Conservation (phyloP, 2,888 invertebrate genomes). For the Neria commutata region DNA sequence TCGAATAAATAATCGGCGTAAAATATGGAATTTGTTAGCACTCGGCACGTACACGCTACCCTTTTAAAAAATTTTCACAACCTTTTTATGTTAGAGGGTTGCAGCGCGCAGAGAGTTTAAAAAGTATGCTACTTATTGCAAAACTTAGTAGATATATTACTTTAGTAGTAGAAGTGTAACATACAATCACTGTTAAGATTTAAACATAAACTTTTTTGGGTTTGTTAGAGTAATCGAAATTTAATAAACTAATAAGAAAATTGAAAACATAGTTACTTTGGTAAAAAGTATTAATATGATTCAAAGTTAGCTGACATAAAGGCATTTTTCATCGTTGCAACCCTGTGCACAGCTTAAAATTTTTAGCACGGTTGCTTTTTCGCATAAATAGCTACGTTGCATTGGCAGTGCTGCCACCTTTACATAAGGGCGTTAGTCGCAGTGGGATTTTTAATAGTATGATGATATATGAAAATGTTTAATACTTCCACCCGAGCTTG, state of each 20-base stretch:
- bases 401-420: too few species aligned
- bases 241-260: not conserved
- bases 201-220: too few species aligned
- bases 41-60: constrained; percentile 13
- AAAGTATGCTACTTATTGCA: constrained; percentile 20
- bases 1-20: too few species aligned
- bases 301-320: not conserved
- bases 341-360: constrained; percentile 15
- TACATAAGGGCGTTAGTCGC: too few species aligned
- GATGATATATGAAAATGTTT: too few species aligned
- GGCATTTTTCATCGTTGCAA: not conserved
- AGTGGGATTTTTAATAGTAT: too few species aligned
- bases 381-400: not conserved
- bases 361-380: constrained; percentile 16
- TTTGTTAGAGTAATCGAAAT: too few species aligned
- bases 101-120: constrained; percentile 9
- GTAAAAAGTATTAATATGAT: too few species aligned
- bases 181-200: too few species aligned
- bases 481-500: too few species aligned
- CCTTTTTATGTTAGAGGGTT: constrained; percentile 5
- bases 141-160: constrained; percentile 4
- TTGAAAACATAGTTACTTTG: not conserved
- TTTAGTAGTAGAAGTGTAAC: too few species aligned
- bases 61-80: constrained; percentile 12
- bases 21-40: too few species aligned